These are phyloP conservation scores for Phainopepla nitens DNA, from an alignment of 2,113 vertebrate genomes.

Conservation along the genomic window DNA sequence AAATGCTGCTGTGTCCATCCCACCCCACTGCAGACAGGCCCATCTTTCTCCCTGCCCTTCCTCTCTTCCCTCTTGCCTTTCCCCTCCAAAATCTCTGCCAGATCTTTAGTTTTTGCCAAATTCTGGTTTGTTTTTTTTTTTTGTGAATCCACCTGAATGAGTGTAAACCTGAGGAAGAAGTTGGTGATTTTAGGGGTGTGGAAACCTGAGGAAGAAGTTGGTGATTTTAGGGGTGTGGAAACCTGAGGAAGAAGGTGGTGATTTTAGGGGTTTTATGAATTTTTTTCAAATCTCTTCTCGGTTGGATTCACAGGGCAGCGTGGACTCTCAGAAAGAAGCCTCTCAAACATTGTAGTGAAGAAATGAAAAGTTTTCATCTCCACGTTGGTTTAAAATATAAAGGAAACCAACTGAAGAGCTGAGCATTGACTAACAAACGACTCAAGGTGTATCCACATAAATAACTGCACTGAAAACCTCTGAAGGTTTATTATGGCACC, in stretches of 20 bases:
- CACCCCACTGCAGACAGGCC: not conserved
- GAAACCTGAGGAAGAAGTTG: too few species aligned
- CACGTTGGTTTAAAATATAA: not conserved
- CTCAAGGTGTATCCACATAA: not conserved
- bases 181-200: not conserved
- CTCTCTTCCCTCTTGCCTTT: not conserved
- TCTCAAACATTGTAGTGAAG: not conserved
- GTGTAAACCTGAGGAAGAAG: not conserved
- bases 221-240: not conserved
- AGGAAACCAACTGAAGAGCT: not conserved
- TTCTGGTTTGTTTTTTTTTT: not conserved
- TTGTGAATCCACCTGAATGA: not conserved
- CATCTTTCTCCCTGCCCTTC: not conserved
- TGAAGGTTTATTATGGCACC: not conserved
- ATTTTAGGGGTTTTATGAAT: not conserved
- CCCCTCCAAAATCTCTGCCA: not conserved
- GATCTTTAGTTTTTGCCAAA: not conserved
- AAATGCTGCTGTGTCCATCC: fast-evolving
- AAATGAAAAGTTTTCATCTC: not conserved
- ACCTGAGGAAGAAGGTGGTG: too few species aligned
- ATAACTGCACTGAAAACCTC: not conserved
- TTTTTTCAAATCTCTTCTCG: not conserved
- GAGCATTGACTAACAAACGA: not conserved
- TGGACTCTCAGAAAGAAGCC: not conserved
- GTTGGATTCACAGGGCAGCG: not conserved